Conservation (phyloP, 2,797 vertebrate species). For the Caiman crocodilus region DNA sequence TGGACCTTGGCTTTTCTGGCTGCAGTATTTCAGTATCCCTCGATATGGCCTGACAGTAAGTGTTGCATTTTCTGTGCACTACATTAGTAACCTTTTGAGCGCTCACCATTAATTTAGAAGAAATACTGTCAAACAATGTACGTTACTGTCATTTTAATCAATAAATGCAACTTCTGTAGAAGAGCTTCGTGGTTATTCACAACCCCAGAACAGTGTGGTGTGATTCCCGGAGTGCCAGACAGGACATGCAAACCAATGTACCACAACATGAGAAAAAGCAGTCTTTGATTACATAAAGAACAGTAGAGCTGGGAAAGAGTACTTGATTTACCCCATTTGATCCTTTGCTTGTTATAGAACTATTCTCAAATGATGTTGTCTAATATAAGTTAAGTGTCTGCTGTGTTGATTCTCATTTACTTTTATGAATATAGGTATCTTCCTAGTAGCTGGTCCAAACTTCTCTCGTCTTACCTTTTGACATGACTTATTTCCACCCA, state of each 20-base stretch:
- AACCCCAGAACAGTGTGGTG: not conserved
- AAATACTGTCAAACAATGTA: not conserved
- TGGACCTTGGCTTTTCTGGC: slow-evolving; percentile 84
- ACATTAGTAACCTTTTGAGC: not conserved
- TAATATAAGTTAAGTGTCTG: not conserved
- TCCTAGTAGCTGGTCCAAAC: not conserved
- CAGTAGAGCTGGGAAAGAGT: not conserved
- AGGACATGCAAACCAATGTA: not conserved
- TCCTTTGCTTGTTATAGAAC: not conserved
- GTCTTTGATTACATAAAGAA: not conserved
- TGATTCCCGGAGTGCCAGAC: not conserved
- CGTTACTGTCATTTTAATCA: not conserved
- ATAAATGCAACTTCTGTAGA: not conserved
- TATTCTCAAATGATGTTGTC: not conserved
- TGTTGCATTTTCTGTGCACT: not conserved
- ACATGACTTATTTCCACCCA: not conserved
- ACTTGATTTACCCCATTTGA: not conserved
- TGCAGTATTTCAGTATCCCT: slow-evolving; percentile 89
- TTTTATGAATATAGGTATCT: not conserved
- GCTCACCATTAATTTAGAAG: not conserved
- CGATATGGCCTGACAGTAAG: slow-evolving; percentile 85
- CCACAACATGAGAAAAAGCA: not conserved
- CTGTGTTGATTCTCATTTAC: not conserved
- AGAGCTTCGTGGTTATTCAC: not conserved
- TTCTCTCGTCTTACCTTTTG: not conserved